These are phyloP conservation scores for Lemur catta DNA, from an alignment of 2,797 vertebrate species.

Conservation along the genomic window DNA sequence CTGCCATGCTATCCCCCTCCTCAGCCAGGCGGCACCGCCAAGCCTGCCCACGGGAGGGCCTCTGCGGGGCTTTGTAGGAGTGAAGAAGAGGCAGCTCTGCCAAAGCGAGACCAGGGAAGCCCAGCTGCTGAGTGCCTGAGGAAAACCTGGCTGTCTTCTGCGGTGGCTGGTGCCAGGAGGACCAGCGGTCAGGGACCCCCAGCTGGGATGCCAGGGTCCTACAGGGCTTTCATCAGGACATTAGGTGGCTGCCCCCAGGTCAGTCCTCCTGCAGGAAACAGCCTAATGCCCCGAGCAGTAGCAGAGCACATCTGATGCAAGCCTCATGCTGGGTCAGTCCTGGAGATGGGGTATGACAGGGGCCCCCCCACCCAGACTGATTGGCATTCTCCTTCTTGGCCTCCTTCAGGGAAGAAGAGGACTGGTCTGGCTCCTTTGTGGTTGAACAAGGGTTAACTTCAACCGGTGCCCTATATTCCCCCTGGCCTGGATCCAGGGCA, in stretches of 20 bases:
- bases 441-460: constrained; percentile 16
- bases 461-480: constrained; percentile 31
- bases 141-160: constrained; percentile 41
- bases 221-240: not conserved
- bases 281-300: not conserved
- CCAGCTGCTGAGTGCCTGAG: constrained; percentile 16
- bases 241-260: not conserved
- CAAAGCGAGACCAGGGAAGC: constrained; percentile 55
- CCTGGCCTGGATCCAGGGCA: constrained; percentile 20
- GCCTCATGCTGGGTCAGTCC: not conserved
- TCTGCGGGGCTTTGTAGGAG: constrained; percentile 57
- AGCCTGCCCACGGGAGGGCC: constrained; percentile 53
- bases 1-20: not conserved
- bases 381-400: not conserved
- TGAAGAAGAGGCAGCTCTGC: constrained; percentile 18
- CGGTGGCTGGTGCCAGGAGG: not conserved
- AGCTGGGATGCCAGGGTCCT: not conserved
- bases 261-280: not conserved
- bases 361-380: not conserved
- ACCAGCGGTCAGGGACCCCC: not conserved
- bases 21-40: constrained; percentile 9
- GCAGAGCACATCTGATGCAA: not conserved
- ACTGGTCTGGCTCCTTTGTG: not conserved
- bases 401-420: not conserved
- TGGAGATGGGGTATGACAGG: not conserved